Evolutionary conservation across 2,888 invertebrate species (phyloP), one percentile per base, ranked within the genome.

Genomic region (Trichogramma dendrolimi): DNA sequence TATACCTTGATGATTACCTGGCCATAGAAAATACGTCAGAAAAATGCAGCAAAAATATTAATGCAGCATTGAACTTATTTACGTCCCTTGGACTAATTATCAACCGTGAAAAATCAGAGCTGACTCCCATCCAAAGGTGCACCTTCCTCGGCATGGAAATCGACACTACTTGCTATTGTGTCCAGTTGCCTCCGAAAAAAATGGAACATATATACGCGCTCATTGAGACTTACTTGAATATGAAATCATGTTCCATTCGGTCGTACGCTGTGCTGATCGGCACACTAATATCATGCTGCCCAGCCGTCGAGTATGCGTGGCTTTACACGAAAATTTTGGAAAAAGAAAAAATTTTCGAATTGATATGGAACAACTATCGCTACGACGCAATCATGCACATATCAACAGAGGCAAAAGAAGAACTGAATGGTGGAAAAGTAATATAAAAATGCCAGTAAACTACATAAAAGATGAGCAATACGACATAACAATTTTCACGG

Each of bases 111-210:
- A 66, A 62, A 47, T 56, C 53, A 10, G 8, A 38, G 6, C 11
- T 62, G 73, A 48, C 77, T 83, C 88, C 84, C 68, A 82, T 74
- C 58, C 93, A 81, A 73, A 89, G 87, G 69, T 94, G 55, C 5
- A 59, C 58, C 10, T 63, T 57, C 42, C 42, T 61, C 7, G 64
- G 60, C 0, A 60, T 59, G 11, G 10, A 60, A 8, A 14, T 63
- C 8, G 54, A 65, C 39, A 54, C 62, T 8, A 14, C 14, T 6
- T 47, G 55, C 10, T 56, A 52, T 6, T 8, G 39, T 0, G 2
- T 65, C 1, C 47, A 59, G 60, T 8, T 65, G 4, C 55, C 65
- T 38, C 5, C 47, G 8, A 48, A 50, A 8, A 65, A 65, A 38
- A 57, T 10, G 61, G 7, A 47, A 41, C 10, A 40, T 11, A 44